Conservation (phyloP, 2,797 vertebrate species). For the Eurystomus glaucurus region DNA sequence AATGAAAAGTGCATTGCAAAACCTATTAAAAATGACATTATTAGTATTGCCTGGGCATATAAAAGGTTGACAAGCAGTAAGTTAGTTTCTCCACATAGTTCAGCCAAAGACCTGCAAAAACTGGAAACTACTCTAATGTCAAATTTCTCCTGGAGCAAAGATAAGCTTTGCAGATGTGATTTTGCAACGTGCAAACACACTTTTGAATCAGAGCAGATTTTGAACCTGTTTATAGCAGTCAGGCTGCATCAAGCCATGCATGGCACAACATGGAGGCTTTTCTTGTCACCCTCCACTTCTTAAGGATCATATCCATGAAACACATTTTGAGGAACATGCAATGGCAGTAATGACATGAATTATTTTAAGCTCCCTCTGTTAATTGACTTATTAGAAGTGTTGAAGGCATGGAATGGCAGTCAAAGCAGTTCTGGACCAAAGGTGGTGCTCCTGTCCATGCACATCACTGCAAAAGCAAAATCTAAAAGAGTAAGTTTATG, state of each 20-base stretch:
- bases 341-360: neutral
- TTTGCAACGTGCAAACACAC: neutral
- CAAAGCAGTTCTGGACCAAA: neutral
- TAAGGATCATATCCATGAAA: neutral
- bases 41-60: neutral
- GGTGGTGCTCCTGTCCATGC: neutral
- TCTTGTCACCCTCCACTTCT: neutral
- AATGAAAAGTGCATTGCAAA: neutral
- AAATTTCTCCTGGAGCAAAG: neutral
- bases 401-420: neutral
- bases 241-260: neutral
- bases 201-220: neutral
- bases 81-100: neutral
- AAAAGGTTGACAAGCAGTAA: neutral
- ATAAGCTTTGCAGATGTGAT: neutral
- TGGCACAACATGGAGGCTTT: neutral
- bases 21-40: neutral
- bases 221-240: neutral
- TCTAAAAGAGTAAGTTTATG: neutral
- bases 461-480: neutral
- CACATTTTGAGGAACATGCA: neutral
- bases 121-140: neutral
- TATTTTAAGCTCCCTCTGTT: neutral
- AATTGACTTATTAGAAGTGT: neutral
- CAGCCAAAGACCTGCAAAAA: neutral